Base-by-base conservation (phyloP, 2,888 invertebrate genomes). In the Parelbella ahira region DNA sequence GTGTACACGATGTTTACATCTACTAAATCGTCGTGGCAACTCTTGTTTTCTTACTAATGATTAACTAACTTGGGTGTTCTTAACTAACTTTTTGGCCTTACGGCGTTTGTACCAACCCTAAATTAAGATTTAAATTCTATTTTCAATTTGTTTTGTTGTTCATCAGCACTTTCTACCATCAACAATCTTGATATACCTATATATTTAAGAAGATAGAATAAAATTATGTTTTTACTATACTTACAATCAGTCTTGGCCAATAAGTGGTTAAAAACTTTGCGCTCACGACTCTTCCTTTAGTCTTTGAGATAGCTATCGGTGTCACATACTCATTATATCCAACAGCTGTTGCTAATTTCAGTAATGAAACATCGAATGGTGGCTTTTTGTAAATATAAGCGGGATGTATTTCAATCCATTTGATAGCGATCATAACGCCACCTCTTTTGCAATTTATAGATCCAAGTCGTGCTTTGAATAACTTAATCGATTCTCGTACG, bases 161-260 rank as follows among this genome's bases (percentile, higher is more conserved):
- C n/a, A n/a, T n/a, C n/a, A n/a, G n/a, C n/a, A n/a, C n/a, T n/a
- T n/a, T n/a, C n/a, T n/a, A n/a, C n/a, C n/a, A n/a, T n/a, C n/a
- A n/a, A n/a, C n/a, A n/a, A n/a, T n/a, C n/a, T n/a, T n/a, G n/a
- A n/a, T 4, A 15, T 15, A 15, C 15, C 4, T 15, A 15, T 24
- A 9, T n/a, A 10, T 9, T 4, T 10, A n/a, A n/a, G n/a, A n/a
- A n/a, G n/a, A n/a, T n/a, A n/a, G n/a, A n/a, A n/a, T n/a, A n/a
- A n/a, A n/a, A n/a, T n/a, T n/a, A n/a, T n/a, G n/a, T n/a, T n/a
- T n/a, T n/a, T n/a, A 8, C 1, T 12, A 25, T 44, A 77, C 84
- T 79, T 48, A 86, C 84, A 47, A 84, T 59, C 15, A 84, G 53
- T 23, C 79, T 68, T 0, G 86, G 75, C 86, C 86, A 86, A 41